Evolutionary conservation across 2,113 vertebrate genomes (phyloP).

Genomic region (Scophthalmus maximus): DNA sequence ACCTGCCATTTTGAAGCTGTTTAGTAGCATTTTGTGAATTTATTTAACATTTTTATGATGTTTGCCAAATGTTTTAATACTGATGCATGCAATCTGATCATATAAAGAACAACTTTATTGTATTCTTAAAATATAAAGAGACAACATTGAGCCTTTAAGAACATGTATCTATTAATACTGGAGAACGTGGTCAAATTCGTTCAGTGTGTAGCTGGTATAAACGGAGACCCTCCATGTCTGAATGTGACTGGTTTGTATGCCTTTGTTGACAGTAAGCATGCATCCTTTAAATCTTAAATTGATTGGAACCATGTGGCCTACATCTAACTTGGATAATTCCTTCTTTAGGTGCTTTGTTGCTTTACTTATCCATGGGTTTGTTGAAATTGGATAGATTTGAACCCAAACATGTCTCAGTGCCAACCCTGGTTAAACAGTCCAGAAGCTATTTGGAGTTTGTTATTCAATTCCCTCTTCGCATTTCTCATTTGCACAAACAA

Average conservation of each 20-base stretch:
- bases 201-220: too few relatives aligned
- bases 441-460: slow-evolving; percentile 45
- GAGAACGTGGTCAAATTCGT: too few relatives aligned
- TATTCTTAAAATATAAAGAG: too few relatives aligned
- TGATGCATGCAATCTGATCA: too few relatives aligned
- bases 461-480: slow-evolving; percentile 38
- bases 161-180: too few relatives aligned
- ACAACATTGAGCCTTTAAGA: too few relatives aligned
- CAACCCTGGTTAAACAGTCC: slow-evolving; percentile 22
- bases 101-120: too few relatives aligned
- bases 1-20: too few relatives aligned
- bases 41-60: too few relatives aligned
- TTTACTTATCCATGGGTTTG: neutral
- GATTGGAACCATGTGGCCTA: neutral
- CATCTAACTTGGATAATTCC: neutral
- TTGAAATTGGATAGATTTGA: slow-evolving; percentile 16
- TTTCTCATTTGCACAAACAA: slow-evolving; percentile 51
- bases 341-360: neutral
- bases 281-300: neutral
- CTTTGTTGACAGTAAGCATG: neutral
- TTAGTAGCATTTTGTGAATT: too few relatives aligned
- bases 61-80: too few relatives aligned
- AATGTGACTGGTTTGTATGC: neutral
- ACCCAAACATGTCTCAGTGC: neutral
- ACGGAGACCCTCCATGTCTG: too few relatives aligned